Evolutionary conservation across 2,888 invertebrate genomes (phyloP).

Genomic region (Epinotia nisella): DNA sequence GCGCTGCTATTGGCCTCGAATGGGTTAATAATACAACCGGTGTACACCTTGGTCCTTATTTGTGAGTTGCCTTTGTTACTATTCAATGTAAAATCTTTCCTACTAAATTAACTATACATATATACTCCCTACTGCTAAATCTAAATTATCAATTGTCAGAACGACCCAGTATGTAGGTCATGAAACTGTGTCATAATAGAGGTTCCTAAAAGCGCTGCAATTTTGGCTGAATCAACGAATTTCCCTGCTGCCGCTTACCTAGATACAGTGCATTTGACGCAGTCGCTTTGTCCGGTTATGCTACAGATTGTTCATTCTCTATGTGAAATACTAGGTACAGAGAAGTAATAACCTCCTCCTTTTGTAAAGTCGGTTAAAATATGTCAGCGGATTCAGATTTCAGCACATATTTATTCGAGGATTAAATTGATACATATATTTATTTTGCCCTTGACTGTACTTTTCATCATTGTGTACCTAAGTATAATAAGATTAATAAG

Average conservation of each 20-base stretch:
- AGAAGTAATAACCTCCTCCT: too few species aligned
- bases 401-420: too few species aligned
- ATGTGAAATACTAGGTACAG: neutral
- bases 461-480: neutral
- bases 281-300: conserved; percentile 18
- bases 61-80: too few species aligned
- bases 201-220: conserved; percentile 33
- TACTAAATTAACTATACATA: too few species aligned
- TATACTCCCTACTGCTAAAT: too few species aligned
- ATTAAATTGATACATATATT: too few species aligned
- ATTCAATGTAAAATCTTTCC: neutral
- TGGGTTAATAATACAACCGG: too few species aligned
- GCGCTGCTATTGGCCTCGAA: too few species aligned
- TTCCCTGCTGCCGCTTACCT: conserved; percentile 8
- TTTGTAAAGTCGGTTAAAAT: too few species aligned
- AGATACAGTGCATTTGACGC: conserved; percentile 19
- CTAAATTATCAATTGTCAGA: too few species aligned
- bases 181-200: conserved; percentile 25
- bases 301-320: conserved; percentile 7
- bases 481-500: neutral
- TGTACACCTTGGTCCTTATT: too few species aligned
- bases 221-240: conserved; percentile 30
- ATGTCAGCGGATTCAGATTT: too few species aligned
- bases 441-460: neutral
- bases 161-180: conserved; percentile 33